Conservation (phyloP, 2,113 vertebrate species). For the Muscicapa adusta region DNA sequence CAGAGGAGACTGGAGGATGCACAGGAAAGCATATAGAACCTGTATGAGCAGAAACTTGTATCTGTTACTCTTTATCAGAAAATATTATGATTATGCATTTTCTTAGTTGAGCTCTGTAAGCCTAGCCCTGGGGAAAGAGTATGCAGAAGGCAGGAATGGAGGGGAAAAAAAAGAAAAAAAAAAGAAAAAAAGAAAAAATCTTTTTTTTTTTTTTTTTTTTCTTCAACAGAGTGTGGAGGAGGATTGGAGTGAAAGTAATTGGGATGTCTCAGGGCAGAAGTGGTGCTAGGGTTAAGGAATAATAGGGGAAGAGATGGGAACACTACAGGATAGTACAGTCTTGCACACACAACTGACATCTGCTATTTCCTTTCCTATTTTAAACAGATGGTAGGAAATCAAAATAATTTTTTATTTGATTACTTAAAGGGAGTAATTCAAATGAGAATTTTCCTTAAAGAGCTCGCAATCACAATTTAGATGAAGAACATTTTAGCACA, state of each 20-base stretch:
- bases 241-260: not conserved
- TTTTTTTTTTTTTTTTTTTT: too few species aligned
- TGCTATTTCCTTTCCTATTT: not conserved
- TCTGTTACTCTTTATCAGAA: not conserved
- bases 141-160: not conserved
- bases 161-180: too few species aligned
- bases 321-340: not conserved
- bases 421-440: not conserved
- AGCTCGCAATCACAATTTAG: not conserved
- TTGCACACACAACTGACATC: not conserved
- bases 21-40: not conserved
- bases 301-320: not conserved
- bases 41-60: not conserved
- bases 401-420: not conserved
- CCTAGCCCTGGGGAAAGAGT: not conserved
- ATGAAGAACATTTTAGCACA: not conserved
- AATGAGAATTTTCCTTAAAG: not conserved
- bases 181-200: too few species aligned
- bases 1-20: not conserved
- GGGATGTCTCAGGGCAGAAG: not conserved
- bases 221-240: not conserved
- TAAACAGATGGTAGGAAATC: not conserved
- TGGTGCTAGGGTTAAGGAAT: not conserved
- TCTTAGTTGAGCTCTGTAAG: not conserved
- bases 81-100: not conserved